These are phyloP conservation scores for Orthonyx spaldingii DNA, from an alignment of 2,113 vertebrate genomes.

Conservation along the genomic window DNA sequence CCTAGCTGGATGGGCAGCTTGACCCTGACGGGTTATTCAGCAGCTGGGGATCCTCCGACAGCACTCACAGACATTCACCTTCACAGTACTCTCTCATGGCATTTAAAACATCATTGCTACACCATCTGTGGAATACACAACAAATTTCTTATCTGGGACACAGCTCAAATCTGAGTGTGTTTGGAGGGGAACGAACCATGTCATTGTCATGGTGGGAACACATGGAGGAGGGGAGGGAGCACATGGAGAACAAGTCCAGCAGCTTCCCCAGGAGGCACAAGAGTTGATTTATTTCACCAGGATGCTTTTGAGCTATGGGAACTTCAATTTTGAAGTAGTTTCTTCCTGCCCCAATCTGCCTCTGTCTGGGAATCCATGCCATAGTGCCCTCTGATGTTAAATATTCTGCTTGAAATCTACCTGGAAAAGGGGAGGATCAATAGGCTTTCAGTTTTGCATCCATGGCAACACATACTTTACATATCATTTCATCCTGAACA, in stretches of 20 bases:
- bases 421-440: not conserved
- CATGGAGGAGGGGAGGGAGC: not conserved
- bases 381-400: not conserved
- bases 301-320: not conserved
- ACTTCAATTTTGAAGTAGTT: not conserved
- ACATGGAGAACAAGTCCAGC: not conserved
- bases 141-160: not conserved
- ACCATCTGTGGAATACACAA: not conserved
- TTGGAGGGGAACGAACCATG: not conserved
- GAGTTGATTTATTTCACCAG: not conserved
- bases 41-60: not conserved
- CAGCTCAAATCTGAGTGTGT: not conserved
- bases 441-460: constrained; percentile 23
- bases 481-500: constrained; percentile 61
- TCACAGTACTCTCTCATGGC: not conserved
- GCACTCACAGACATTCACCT: not conserved
- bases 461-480: constrained; percentile 65
- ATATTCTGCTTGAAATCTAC: constrained; percentile 12
- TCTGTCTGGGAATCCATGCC: not conserved
- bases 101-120: not conserved
- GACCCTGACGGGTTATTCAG: not conserved
- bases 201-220: not conserved
- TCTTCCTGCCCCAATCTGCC: not conserved
- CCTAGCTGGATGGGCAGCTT: not conserved
- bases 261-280: not conserved